Evolutionary conservation across 2,797 vertebrate genomes (phyloP).

Genomic region (Yasuhikotakia modesta): DNA sequence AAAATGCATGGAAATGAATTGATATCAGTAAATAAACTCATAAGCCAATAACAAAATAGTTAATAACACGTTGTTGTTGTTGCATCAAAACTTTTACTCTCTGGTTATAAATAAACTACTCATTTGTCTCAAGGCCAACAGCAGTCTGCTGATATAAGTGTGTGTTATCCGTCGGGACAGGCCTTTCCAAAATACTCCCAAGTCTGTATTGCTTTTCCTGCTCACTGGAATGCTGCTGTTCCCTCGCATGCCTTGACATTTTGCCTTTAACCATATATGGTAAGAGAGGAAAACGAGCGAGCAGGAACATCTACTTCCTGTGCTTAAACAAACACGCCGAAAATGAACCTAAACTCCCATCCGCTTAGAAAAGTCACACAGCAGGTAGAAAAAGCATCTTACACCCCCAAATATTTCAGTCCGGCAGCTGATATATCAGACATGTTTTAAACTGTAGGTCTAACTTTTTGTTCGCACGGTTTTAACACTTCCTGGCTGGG

Average conservation of each 20-base stretch:
- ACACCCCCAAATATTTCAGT: background rate
- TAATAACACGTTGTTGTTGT: too few species aligned
- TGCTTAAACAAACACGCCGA: conserved; percentile 71
- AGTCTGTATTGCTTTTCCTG: conserved; percentile 69
- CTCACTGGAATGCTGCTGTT: conserved; percentile 80
- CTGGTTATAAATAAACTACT: background rate
- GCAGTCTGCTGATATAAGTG: background rate
- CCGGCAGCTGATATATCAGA: background rate
- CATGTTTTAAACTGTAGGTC: background rate
- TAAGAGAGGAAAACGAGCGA: conserved; percentile 73
- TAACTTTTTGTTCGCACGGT: conserved; percentile 12
- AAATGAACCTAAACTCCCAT: conserved; percentile 61
- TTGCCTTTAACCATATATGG: conserved; percentile 84
- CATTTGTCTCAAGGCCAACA: background rate
- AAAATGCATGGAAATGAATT: too few species aligned
- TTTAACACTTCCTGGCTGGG: conserved; percentile 51
- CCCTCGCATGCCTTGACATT: conserved; percentile 69
- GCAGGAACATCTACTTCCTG: conserved; percentile 68
- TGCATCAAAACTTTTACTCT: too few species aligned
- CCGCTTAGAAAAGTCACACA: conserved; percentile 65
- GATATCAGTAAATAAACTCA: background rate
- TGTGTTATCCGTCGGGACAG: conserved; percentile 46
- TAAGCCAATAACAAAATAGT: too few species aligned
- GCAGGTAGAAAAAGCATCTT: background rate
- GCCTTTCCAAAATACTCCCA: conserved; percentile 53